These are phyloP conservation scores for Leucoraja ocellata DNA, from an alignment of 2,797 vertebrate species.

Conservation along the genomic window DNA sequence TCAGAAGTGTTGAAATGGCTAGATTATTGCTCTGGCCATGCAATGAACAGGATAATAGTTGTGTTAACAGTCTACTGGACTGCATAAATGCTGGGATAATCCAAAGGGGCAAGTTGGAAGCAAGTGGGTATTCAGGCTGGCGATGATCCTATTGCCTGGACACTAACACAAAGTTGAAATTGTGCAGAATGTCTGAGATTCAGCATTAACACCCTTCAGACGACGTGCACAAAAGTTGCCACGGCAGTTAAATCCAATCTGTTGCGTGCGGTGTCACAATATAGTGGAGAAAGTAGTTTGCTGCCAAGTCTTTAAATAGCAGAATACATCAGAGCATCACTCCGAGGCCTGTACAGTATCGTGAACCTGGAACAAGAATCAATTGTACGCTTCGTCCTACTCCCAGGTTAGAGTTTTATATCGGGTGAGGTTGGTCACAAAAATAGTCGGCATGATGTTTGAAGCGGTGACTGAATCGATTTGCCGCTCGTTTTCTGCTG, in stretches of 20 bases:
- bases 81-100: too few species aligned
- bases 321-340: background rate
- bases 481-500: background rate
- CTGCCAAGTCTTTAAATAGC: background rate
- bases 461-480: background rate
- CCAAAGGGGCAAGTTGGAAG: too few species aligned
- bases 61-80: too few species aligned
- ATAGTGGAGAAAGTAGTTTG: background rate
- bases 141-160: background rate
- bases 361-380: background rate
- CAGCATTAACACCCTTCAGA: background rate
- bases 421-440: background rate
- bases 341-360: background rate
- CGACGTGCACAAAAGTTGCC: background rate
- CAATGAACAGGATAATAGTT: too few species aligned
- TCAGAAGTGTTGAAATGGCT: too few species aligned
- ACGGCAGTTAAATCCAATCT: background rate
- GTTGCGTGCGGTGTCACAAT: background rate
- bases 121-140: too few species aligned
- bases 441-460: too few species aligned
- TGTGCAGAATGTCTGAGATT: background rate
- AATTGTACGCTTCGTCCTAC: background rate
- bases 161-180: background rate
- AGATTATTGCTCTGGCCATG: too few species aligned
- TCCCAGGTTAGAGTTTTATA: background rate